Percentiles rank a stretch among this genome's conserved stretches.
Conservation (phyloP, 2,888 invertebrate species). For the Caradrina clavipalpis region DNA sequence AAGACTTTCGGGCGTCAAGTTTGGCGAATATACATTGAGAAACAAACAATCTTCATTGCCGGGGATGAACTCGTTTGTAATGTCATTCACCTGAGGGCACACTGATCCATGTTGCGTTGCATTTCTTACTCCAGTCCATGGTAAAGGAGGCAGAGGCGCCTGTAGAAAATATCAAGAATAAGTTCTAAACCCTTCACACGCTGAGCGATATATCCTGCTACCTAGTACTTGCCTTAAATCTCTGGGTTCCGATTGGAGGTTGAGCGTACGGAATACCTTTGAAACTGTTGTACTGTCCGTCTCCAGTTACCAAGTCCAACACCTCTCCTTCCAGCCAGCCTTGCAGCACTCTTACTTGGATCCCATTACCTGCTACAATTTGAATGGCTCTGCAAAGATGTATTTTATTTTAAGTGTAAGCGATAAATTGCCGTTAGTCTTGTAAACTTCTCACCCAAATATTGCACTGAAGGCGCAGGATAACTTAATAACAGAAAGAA, state of each 20-base stretch:
- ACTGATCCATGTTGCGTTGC: constrained; percentile 33
- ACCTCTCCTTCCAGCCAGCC: constrained; percentile 28
- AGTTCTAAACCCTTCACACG: neutral
- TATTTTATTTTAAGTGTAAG: neutral
- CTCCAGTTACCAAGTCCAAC: constrained; percentile 20
- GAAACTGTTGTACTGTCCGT: constrained; percentile 26
- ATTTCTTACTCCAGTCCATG: constrained; percentile 30
- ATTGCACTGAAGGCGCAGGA: too few relatives aligned
- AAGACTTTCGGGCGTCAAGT: constrained; percentile 7
- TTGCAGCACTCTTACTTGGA: constrained; percentile 20
- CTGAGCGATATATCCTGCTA: neutral
- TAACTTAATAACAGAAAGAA: too few relatives aligned
- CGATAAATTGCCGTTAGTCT: too few relatives aligned
- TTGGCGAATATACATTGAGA: constrained; percentile 42
- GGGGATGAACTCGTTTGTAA: constrained; percentile 2
- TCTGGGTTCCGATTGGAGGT: constrained; percentile 18
- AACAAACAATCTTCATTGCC: constrained; percentile 44
- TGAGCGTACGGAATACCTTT: constrained; percentile 42
- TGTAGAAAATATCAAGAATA: constrained; percentile 4
- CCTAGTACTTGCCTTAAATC: constrained; percentile 29
- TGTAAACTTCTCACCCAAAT: too few relatives aligned
- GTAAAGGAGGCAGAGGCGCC: constrained; percentile 22
- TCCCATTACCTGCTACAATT: neutral
- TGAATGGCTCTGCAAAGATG: constrained; percentile 12
- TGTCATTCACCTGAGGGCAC: constrained; percentile 25